Evolutionary conservation across 2,797 vertebrate species (phyloP).

Genomic region (Lithobates sylvaticus): DNA sequence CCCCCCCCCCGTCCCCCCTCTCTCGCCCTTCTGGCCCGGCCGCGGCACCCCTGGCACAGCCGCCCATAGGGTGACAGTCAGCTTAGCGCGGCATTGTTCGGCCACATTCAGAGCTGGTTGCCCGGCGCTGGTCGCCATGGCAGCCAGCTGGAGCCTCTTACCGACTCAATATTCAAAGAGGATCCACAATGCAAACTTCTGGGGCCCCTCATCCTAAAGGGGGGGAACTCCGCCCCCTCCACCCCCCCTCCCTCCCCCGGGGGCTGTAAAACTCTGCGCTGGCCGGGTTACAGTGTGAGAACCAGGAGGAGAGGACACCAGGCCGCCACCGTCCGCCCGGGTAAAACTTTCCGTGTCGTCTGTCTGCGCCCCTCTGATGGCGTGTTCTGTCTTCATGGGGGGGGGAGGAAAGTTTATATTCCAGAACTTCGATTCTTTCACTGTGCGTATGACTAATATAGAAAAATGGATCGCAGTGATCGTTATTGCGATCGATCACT

Average conservation of each 20-base stretch:
- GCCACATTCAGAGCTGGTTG: slow-evolving; percentile 34
- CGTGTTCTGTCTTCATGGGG: too few species aligned
- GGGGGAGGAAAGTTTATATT: too few species aligned
- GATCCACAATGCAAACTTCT: slow-evolving; percentile 45
- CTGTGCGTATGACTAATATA: too few species aligned
- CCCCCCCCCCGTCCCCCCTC: fast-evolving
- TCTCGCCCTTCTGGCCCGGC: too few species aligned
- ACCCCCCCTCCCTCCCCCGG: background rate
- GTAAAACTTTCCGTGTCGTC: too few species aligned
- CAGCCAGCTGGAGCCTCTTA: slow-evolving; percentile 7
- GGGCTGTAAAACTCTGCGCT: background rate
- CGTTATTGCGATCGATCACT: too few species aligned
- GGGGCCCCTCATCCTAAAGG: slow-evolving; percentile 34
- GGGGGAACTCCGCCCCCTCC: background rate
- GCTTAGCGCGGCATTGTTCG: slow-evolving; percentile 19
- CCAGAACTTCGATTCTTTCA: too few species aligned
- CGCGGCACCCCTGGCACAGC: background rate
- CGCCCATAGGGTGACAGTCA: background rate
- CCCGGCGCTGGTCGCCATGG: slow-evolving; percentile 37
- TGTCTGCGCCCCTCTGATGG: too few species aligned
- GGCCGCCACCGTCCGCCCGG: too few species aligned
- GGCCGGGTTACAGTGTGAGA: background rate
- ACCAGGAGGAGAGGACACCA: background rate
- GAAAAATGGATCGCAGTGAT: too few species aligned
- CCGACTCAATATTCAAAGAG: slow-evolving; percentile 43